These are phyloP conservation scores for Akabosia matsudoensis DNA, from an alignment of 1,140 invertebrate genomes.

Conservation along the genomic window DNA sequence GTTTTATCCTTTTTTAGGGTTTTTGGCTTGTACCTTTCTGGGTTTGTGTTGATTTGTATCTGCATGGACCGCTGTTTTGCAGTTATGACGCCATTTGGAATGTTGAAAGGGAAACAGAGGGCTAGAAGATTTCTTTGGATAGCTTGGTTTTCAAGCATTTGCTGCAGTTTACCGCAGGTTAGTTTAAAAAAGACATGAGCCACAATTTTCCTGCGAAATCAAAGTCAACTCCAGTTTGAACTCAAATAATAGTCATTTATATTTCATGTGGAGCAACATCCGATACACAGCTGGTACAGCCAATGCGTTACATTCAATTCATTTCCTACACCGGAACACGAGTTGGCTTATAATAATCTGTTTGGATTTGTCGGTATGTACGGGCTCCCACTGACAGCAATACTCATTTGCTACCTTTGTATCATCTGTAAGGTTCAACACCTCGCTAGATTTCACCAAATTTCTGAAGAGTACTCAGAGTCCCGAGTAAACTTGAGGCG, in stretches of 20 bases:
- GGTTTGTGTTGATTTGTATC: slow-evolving; percentile 81
- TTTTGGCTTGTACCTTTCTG: slow-evolving; percentile 81
- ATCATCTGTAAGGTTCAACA: slow-evolving; percentile 73
- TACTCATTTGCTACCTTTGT: slow-evolving; percentile 79
- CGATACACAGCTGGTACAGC: slow-evolving; percentile 67
- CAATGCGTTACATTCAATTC: slow-evolving; percentile 77
- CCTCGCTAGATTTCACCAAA: no score
- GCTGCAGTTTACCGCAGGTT: slow-evolving; percentile 83
- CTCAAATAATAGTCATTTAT: slow-evolving; percentile 61
- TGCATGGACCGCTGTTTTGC: slow-evolving; percentile 81
- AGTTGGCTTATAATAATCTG: slow-evolving; percentile 70
- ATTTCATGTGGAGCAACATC: slow-evolving; percentile 76
- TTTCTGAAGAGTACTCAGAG: background rate
- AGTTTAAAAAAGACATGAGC: slow-evolving; percentile 26
- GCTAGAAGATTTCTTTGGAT: slow-evolving; percentile 68
- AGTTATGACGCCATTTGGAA: slow-evolving; percentile 71
- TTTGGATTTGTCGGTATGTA: slow-evolving; percentile 82
- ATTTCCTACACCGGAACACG: slow-evolving; percentile 63
- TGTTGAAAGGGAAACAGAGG: slow-evolving; percentile 66
- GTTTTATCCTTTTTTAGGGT: slow-evolving; percentile 78
- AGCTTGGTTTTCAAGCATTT: slow-evolving; percentile 71
- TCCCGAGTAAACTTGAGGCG: background rate
- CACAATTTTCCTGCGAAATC: background rate
- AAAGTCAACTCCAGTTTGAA: background rate
- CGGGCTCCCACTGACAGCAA: slow-evolving; percentile 73